Base-by-base conservation (phyloP, 2,113 vertebrate species). In the Syngnathus typhle region DNA sequence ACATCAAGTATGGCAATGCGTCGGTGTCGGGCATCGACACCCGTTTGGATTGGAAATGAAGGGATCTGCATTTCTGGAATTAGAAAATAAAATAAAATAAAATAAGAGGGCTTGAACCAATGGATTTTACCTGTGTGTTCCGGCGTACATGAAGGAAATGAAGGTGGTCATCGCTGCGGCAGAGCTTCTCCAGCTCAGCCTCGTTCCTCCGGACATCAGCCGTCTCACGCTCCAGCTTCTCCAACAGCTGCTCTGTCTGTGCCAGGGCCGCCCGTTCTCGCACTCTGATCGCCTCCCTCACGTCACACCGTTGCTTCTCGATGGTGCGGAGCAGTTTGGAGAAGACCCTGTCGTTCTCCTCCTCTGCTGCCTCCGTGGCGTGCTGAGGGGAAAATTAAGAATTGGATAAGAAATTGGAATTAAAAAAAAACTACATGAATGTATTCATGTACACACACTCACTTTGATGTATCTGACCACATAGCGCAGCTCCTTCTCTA, bases 261-360 rank as follows among this genome's bases (percentile, higher is more conserved):
- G 68, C 47, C 56, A 90, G 67, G 0, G 83, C 85, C 0, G 60
- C 81, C 67, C 80, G 72, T 84, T 90, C 88, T 80, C 90, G 88
- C 47, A 65, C 65, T 47, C 73, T 55, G 73, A 92, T 80, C 80
- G 84, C 70, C 79, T 91, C 89, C 68, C 74, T 86, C 77, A 86
- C 83, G 73, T 91, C 88, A 0, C 41, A 1, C 32, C 86, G 86
- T 1, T 88, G 85, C 18, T 87, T 86, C 85, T 92, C 89, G 0
- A 92, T 84, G 51, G 84, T 77, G 74, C 78, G 80, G 58, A 89
- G 85, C 73, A 92, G 72, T 73, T 81, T 89, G 21, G 88, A 79
- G 78, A 91, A 92, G 60, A 91, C 80, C 66, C 85, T 80, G 74
- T 92, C 88, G 12, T 87, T 90, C 67, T 92, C 89, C 47, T 91